Evolutionary conservation across 2,113 vertebrate species (phyloP).

Genomic region (Bubalus kerabau): DNA sequence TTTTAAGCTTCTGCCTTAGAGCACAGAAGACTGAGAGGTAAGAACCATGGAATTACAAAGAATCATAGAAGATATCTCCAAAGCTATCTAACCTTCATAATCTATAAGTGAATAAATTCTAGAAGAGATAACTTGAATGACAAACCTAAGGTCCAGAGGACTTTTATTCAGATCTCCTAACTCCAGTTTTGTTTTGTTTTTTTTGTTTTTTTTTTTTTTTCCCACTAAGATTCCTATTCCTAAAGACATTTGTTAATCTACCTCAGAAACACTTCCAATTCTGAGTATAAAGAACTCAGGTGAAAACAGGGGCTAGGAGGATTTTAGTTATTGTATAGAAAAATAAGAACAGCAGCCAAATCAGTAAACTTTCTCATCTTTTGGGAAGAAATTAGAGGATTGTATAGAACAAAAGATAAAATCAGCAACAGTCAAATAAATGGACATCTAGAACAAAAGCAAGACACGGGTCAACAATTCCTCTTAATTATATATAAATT

Average conservation of each 20-base stretch:
- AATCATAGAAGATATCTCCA: background rate
- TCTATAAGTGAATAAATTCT: conserved; percentile 19
- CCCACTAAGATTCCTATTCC: background rate
- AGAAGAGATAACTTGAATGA: background rate
- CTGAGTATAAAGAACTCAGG: background rate
- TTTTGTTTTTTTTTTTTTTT: background rate
- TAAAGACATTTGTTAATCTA: background rate
- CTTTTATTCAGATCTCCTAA: background rate
- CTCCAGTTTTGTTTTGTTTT: background rate
- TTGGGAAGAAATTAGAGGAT: conserved; percentile 52
- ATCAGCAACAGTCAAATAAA: conserved; percentile 68
- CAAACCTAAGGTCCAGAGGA: background rate
- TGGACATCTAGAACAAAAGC: conserved; percentile 64
- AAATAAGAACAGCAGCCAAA: conserved; percentile 55
- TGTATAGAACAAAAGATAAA: conserved; percentile 54
- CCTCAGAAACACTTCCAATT: background rate
- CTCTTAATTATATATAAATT: conserved; percentile 56
- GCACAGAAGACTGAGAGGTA: background rate
- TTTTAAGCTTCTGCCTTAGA: background rate
- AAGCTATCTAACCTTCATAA: background rate
- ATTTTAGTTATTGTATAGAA: conserved; percentile 34
- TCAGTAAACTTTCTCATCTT: conserved; percentile 35
- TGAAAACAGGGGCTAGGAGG: background rate
- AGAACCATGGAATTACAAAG: background rate
- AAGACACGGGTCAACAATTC: conserved; percentile 49